These are phyloP conservation scores for Dasysyrphus tricinctus DNA, from an alignment of 2,888 invertebrate species.

Conservation along the genomic window DNA sequence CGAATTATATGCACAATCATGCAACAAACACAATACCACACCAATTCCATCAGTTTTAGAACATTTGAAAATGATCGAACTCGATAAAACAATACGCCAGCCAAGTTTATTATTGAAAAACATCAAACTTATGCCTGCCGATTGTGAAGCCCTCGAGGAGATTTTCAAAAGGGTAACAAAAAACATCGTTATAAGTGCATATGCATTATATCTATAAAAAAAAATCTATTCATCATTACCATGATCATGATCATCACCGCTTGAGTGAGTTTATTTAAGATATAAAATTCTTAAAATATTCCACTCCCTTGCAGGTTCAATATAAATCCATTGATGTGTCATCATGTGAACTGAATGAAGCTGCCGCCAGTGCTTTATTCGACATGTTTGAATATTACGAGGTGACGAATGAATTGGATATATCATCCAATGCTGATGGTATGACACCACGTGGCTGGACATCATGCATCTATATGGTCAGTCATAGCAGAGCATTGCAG, in stretches of 20 bases:
- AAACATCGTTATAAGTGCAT: neutral
- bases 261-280: constrained; percentile 26
- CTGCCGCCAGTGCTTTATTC: constrained; percentile 90
- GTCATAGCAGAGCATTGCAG: constrained; percentile 82
- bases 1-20: constrained; percentile 89
- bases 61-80: constrained; percentile 87
- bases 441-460: constrained; percentile 93
- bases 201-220: neutral
- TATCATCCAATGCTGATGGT: constrained; percentile 88
- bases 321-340: constrained; percentile 83
- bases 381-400: constrained; percentile 97
- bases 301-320: constrained; percentile 80
- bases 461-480: constrained; percentile 86
- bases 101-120: constrained; percentile 86
- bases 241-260: constrained; percentile 6
- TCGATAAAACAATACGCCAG: constrained; percentile 84
- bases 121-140: constrained; percentile 86
- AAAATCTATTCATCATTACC: constrained; percentile 9
- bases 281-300: constrained; percentile 16
- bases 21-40: constrained; percentile 88
- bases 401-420: constrained; percentile 89
- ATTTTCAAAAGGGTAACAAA: constrained; percentile 88
- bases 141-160: constrained; percentile 93
- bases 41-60: constrained; percentile 88
- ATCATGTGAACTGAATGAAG: constrained; percentile 82